Evolutionary conservation across 2,113 vertebrate genomes (phyloP).

Genomic region (Ifrita kowaldi): DNA sequence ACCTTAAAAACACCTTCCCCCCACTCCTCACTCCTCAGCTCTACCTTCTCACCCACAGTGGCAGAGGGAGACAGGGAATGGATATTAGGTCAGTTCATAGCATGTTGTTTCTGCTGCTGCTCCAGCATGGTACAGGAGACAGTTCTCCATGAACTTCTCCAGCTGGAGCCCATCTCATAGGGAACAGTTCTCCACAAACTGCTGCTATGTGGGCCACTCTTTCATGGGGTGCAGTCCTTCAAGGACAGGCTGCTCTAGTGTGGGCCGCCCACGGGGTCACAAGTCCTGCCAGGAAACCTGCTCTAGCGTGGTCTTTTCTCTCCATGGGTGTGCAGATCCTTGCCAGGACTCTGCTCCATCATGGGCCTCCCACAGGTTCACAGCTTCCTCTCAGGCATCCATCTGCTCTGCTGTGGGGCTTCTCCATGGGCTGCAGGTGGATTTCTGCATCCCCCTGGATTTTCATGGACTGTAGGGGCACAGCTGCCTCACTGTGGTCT

Average conservation of each 20-base stretch:
- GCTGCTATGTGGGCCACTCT: background rate
- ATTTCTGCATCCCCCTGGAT: background rate
- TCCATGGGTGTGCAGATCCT: background rate
- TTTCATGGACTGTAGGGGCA: background rate
- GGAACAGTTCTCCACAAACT: background rate
- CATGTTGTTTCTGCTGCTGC: background rate
- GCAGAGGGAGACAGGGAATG: background rate
- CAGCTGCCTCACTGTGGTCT: background rate
- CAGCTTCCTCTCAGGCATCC: background rate
- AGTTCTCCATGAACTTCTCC: background rate
- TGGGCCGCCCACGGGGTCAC: too few species aligned
- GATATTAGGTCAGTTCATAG: background rate
- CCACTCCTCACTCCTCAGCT: background rate
- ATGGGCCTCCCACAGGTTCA: background rate
- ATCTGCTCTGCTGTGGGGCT: background rate
- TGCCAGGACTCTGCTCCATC: background rate
- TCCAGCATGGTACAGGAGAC: background rate
- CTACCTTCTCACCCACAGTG: background rate
- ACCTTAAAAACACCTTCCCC: background rate
- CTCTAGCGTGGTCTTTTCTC: accelerated
- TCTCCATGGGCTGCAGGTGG: background rate
- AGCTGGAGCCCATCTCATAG: accelerated
- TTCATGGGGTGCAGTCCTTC: background rate
- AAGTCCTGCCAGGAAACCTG: background rate
- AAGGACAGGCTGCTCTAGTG: background rate